Conservation (phyloP, 2,888 invertebrate genomes). For the Caenorhabditis macrosperma region DNA sequence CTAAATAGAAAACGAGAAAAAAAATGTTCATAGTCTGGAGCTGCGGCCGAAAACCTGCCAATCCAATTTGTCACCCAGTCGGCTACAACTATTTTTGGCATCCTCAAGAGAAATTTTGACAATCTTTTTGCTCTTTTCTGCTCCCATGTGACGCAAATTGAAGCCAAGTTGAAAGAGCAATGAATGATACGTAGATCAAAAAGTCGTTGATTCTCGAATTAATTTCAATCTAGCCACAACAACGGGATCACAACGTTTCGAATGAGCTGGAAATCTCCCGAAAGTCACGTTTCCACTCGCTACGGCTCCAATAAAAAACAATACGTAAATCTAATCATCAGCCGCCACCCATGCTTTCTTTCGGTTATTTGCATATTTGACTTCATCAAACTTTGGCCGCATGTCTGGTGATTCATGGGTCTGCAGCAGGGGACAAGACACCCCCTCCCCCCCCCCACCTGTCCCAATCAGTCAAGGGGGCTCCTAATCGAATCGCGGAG, state of each 20-base stretch:
- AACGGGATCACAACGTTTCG: no score
- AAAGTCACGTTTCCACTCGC: neutral
- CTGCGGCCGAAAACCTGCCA: neutral
- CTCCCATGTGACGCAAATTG: no score
- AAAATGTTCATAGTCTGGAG: neutral
- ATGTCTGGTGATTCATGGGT: slow-evolving; percentile 11
- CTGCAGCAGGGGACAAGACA: neutral
- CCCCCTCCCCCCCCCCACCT: no score
- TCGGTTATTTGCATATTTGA: slow-evolving; percentile 10
- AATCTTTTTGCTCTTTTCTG: no score
- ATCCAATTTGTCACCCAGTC: neutral
- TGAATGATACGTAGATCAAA: no score
- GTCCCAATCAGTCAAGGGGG: slow-evolving; percentile 35
- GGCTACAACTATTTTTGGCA: neutral
- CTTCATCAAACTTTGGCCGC: slow-evolving; percentile 28
- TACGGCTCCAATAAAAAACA: slow-evolving; percentile 8
- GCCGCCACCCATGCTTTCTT: neutral
- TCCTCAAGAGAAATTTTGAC: no score
- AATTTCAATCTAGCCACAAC: no score
- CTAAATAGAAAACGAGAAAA: neutral
- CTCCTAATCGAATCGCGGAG: slow-evolving; percentile 24
- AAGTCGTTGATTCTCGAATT: no score
- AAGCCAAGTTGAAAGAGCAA: no score
- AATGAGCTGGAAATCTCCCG: no score
- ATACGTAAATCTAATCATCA: slow-evolving; percentile 7